Percentiles rank a stretch among this genome's conserved stretches.
Conservation (phyloP, 2,113 vertebrate species). For the Elaphurus davidianus region DNA sequence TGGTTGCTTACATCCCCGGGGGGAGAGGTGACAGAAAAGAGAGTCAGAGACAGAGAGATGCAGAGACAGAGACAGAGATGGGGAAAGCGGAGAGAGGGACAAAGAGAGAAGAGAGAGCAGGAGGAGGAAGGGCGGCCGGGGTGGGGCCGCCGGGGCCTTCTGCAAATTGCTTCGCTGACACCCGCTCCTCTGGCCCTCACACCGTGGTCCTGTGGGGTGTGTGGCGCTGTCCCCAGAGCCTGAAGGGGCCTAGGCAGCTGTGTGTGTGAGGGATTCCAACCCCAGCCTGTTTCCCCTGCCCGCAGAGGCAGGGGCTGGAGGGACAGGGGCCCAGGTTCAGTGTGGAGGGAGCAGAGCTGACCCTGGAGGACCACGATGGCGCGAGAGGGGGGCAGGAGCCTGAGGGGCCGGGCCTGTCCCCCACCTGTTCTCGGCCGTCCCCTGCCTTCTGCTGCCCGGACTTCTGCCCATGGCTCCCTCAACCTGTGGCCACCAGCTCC, state of each 20-base stretch:
- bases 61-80: not conserved
- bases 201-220: not conserved
- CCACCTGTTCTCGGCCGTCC: not conserved
- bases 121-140: not conserved
- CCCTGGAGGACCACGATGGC: not conserved
- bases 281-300: not conserved
- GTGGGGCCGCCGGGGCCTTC: not conserved
- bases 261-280: not conserved
- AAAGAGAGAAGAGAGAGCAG: not conserved
- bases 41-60: not conserved
- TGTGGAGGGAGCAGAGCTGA: not conserved
- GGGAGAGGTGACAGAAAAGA: not conserved
- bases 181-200: not conserved
- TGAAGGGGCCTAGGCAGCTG: not conserved
- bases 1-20: not conserved
- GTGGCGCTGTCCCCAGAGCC: not conserved
- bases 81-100: not conserved
- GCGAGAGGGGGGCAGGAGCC: not conserved
- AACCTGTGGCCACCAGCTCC: conserved; percentile 37
- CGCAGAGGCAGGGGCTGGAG: not conserved
- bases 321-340: not conserved
- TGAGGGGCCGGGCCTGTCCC: not conserved
- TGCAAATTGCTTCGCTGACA: not conserved
- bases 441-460: not conserved
- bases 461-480: not conserved